Evolutionary conservation across 1,140 invertebrate species (phyloP).

Genomic region (Cotesia glomerata): DNA sequence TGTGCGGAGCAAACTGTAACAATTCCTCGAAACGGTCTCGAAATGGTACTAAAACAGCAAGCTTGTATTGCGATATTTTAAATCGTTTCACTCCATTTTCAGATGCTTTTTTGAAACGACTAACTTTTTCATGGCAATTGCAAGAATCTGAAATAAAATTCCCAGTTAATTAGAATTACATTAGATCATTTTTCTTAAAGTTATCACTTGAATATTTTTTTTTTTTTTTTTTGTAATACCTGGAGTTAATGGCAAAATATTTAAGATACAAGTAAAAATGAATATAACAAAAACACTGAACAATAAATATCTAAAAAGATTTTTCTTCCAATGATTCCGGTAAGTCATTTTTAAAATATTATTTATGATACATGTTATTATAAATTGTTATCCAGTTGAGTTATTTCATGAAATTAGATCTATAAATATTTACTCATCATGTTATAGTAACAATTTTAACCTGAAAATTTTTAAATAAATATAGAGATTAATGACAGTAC

Average conservation of each 20-base stretch:
- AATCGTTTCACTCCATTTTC: constrained; percentile 24
- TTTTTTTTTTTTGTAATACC: constrained; percentile 41
- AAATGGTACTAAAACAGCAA: constrained; percentile 91
- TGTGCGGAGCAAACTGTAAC: constrained; percentile 88
- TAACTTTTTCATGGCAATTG: constrained; percentile 45
- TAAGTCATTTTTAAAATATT: constrained; percentile 30
- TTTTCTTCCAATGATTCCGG: constrained; percentile 44
- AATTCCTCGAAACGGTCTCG: constrained; percentile 95
- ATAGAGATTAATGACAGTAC: too few relatives aligned
- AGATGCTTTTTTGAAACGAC: constrained; percentile 29
- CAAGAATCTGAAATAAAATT: constrained; percentile 51
- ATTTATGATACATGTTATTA: neutral
- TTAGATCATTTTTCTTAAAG: neutral
- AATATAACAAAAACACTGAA: constrained; percentile 56
- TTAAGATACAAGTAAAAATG: constrained; percentile 55
- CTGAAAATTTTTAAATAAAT: too few relatives aligned
- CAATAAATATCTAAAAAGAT: constrained; percentile 55
- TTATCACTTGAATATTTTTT: constrained; percentile 19
- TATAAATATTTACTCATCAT: too few relatives aligned
- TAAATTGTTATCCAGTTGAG: too few relatives aligned
- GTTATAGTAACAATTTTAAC: too few relatives aligned
- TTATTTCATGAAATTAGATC: too few relatives aligned
- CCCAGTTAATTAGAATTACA: neutral
- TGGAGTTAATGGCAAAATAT: constrained; percentile 51
- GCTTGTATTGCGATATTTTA: constrained; percentile 55